Percentiles rank a stretch among this genome's conserved stretches.
phyloP scores from a whole-genome alignment of 2,888 invertebrate species.

The Allacma fusca region DNA sequence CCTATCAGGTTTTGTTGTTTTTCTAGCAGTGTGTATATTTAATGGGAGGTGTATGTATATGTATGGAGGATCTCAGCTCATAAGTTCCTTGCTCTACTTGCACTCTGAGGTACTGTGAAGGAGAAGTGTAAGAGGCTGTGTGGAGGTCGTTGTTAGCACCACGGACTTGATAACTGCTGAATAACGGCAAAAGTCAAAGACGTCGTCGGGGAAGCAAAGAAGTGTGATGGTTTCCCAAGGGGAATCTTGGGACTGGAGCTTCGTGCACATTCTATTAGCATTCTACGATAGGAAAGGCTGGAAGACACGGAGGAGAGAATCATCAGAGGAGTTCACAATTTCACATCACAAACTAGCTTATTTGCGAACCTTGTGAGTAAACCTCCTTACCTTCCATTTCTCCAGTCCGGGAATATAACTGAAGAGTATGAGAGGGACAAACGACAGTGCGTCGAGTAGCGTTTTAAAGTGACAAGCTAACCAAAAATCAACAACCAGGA shows the following conservation, averaged over 20 bases:
- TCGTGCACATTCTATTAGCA: slow-evolving; percentile 25
- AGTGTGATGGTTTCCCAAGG: slow-evolving; percentile 26
- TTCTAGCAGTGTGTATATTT: background rate
- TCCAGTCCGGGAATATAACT: background rate
- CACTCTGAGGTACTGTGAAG: background rate
- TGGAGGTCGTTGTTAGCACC: slow-evolving; percentile 13
- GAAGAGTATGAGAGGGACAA: background rate
- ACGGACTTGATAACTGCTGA: slow-evolving; percentile 22
- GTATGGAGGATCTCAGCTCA: too few relatives aligned
- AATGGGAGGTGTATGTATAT: background rate
- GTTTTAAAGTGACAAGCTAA: slow-evolving; percentile 21
- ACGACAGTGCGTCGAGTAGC: background rate
- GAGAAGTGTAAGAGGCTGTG: background rate
- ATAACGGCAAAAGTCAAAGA: slow-evolving; percentile 27
- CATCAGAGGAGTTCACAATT: slow-evolving; percentile 21
- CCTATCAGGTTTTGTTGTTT: background rate
- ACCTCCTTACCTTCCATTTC: background rate
- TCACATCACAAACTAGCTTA: slow-evolving; percentile 24
- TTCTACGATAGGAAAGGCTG: slow-evolving; percentile 10
- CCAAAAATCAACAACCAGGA: slow-evolving; percentile 26
- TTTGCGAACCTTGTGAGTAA: slow-evolving; percentile 13
- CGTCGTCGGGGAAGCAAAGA: slow-evolving; percentile 26
- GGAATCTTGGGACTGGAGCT: slow-evolving; percentile 21
- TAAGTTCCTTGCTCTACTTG: too few relatives aligned
- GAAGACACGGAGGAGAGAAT: slow-evolving; percentile 14